Evolutionary conservation across 2,797 vertebrate species (phyloP), one percentile per base, ranked within the genome.

Genomic region (Spinibarbus caldwelli): DNA sequence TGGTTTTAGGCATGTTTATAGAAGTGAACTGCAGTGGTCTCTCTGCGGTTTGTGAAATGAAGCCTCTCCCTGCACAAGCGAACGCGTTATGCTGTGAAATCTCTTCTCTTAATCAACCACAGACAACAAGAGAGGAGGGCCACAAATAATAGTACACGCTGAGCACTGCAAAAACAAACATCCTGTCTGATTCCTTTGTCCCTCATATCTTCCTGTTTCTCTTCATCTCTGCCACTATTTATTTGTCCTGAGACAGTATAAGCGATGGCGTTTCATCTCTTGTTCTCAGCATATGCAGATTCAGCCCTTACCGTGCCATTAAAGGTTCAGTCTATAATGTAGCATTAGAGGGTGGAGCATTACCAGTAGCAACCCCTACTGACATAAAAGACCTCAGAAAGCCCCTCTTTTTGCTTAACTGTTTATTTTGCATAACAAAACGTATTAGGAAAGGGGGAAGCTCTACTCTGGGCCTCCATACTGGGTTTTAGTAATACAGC

Each of bases 161-260:
- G 76, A 84, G 84, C 41, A n/a, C 84, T 62, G 59, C 67, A n/a
- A 86, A 88, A 86, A 76, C 78, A 88, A 88, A 86, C 80, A 86
- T 75, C 84, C 84, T 79, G 57, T 66, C 70, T 85, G 66, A 82
- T 71, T 64, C 57, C 57, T 19, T 71, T 79, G 78, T 86, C 87
- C 38, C 70, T 78, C 68, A 41, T 66, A 49, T 62, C 80, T 80
- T 71, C 38, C 71, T 59, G 54, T 83, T 86, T 83, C 52, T 86
- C 75, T 73, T 86, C 47, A 70, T 66, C 49, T 36, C 21, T 68
- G 80, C 73, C 47, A 73, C 38, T 79, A 86, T 79, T 70, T 86
- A 66, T 79, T 73, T 47, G 68, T 68, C 41, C 82, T 15, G 19
- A 68, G 43, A 72, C 29, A 21, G 26, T 47, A 34, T 57, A 76